These are phyloP conservation scores for Spodoptera exigua DNA, from an alignment of 2,888 invertebrate species.

Conservation along the genomic window DNA sequence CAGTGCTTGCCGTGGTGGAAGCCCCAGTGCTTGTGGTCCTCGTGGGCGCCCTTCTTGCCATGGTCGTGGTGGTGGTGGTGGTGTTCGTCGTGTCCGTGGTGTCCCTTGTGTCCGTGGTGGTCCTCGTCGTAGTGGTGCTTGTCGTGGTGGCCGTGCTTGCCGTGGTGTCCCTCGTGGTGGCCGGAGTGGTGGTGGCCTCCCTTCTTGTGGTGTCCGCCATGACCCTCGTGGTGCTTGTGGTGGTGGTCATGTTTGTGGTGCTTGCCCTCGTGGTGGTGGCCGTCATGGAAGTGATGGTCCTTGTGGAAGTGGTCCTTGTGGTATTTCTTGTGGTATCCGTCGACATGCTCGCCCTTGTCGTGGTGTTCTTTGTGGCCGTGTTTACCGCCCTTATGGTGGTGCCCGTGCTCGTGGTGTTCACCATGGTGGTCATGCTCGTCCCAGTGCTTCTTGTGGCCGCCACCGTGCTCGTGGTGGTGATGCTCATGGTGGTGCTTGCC, in stretches of 20 bases:
- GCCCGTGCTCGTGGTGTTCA: slow-evolving; percentile 93
- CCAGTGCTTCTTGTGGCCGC: slow-evolving; percentile 94
- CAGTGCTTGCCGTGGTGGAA: slow-evolving; percentile 89
- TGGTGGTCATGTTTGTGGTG: slow-evolving; percentile 94
- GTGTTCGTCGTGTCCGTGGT: slow-evolving; percentile 93
- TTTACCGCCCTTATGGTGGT: slow-evolving; percentile 94
- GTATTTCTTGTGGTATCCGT: slow-evolving; percentile 95
- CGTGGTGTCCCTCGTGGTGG: slow-evolving; percentile 93
- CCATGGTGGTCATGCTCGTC: slow-evolving; percentile 93
- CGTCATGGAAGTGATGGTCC: slow-evolving; percentile 96
- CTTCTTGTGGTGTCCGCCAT: slow-evolving; percentile 94
- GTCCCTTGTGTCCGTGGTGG: slow-evolving; percentile 94
- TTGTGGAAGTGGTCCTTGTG: slow-evolving; percentile 96
- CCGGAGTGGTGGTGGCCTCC: slow-evolving; percentile 94
- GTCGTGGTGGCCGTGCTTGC: slow-evolving; percentile 94
- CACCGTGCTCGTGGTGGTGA: slow-evolving; percentile 93
- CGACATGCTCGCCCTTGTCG: slow-evolving; percentile 94
- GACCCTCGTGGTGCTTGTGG: slow-evolving; percentile 92
- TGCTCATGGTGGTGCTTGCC: slow-evolving; percentile 93
- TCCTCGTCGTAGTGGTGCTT: slow-evolving; percentile 94
- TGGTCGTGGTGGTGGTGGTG: slow-evolving; percentile 93
- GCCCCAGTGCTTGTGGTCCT: slow-evolving; percentile 93
- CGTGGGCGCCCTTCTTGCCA: slow-evolving; percentile 93
- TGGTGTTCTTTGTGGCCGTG: slow-evolving; percentile 95
- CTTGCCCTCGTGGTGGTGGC: slow-evolving; percentile 94